Conservation (phyloP, 2,113 vertebrate genomes). For the Cynopterus brachyotis region DNA sequence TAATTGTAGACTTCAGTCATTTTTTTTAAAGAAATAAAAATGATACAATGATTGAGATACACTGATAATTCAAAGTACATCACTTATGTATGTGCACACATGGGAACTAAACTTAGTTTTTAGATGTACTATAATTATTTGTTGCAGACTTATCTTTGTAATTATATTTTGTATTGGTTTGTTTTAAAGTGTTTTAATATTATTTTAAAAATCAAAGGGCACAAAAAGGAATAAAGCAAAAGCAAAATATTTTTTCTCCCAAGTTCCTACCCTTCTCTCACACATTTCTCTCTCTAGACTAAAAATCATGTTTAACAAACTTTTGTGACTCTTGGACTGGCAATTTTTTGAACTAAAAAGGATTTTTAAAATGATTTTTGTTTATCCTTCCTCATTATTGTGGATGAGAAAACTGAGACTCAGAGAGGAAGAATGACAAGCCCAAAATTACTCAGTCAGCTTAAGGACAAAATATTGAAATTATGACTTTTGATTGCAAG, state of each 20-base stretch:
- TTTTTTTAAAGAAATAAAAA: background rate
- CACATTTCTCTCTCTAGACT: background rate
- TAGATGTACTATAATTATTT: background rate
- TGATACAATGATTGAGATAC: background rate
- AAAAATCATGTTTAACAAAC: background rate
- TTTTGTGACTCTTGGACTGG: background rate
- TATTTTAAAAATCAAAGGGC: background rate
- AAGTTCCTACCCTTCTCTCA: background rate
- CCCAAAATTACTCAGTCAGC: background rate
- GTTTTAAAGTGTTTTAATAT: background rate
- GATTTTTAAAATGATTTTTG: conserved; percentile 7
- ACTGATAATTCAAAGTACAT: background rate
- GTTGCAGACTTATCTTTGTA: background rate
- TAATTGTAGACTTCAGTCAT: background rate
- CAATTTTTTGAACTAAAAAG: background rate
- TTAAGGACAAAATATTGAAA: background rate
- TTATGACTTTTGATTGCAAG: background rate
- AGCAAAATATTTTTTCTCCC: background rate
- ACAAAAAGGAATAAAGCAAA: background rate
- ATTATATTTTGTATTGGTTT: background rate
- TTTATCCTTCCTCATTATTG: background rate
- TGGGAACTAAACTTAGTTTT: background rate
- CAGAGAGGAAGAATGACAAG: background rate
- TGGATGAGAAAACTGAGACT: conserved; percentile 1
- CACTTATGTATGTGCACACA: background rate